Base-by-base conservation (phyloP, 2,113 vertebrate genomes). In the Xyliphius kryptos region DNA sequence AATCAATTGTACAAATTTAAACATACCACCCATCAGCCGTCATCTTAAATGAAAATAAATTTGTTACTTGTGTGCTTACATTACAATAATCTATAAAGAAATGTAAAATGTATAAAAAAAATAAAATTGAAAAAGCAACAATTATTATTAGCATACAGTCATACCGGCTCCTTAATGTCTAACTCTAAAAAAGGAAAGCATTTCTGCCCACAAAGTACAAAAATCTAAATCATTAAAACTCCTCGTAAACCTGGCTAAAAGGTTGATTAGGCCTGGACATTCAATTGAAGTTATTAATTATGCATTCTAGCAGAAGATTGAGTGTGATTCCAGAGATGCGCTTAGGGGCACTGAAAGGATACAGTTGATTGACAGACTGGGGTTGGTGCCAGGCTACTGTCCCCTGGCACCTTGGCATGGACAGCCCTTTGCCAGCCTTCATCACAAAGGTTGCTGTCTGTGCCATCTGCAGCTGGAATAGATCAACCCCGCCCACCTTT, bases 401-500 rank as follows among this genome's bases (percentile, higher is more conserved):
- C 63, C 60, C 40, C 21, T 64, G 73, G 65, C 65, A 70, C 69
- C 66, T 67, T 43, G 46, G 50, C 66, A 59, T 50, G 61, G 68
- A 40, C 43, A 60, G 66, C 50, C 65, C 64, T 55, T 46, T 57
- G 66, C 68, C 74, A 73, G 56, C 47, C 20, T 65, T 63, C 52
- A 61, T 69, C 48, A 58, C 60, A 70, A 62, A 69, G 66, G 67
- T 67, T 63, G 56, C 64, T 21, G 43, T 51, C 61, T 55, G 36
- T 69, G 57, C 69, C 74, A 74, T 67, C 67, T 71, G 71, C 56
- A 71, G 62, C 61, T 69, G 47, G 61, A 57, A 57, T 56, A 52
- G 51, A 71, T 52, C 49, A 47, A 56, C 49, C 37, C 50, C 41
- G 47, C 21, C 32, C 48, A 57, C 15, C 26, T 50, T 67, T 60